A percentile compares a stretch with the other conserved stretches of the same genome.
phyloP scores from a whole-genome alignment of 2,797 vertebrate genomes.

The Neoniphon sammara region DNA sequence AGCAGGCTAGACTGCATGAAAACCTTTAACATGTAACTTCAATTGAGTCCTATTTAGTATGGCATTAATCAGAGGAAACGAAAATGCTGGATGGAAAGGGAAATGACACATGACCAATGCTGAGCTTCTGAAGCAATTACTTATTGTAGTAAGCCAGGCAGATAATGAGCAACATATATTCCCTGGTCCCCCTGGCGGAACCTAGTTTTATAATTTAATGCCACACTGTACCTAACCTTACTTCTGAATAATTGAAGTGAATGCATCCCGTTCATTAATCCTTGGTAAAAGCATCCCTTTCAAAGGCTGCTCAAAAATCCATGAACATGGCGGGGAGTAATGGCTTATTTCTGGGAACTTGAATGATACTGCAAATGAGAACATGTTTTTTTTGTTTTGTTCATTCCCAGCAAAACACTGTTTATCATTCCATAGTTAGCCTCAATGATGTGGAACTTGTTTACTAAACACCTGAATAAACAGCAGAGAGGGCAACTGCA shows the following conservation, averaged over 20 bases:
- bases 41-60: slow-evolving; percentile 34
- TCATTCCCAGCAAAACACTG: slow-evolving; percentile 57
- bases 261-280: slow-evolving; percentile 68
- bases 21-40: slow-evolving; percentile 48
- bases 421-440: slow-evolving; percentile 63
- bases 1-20: slow-evolving; percentile 45
- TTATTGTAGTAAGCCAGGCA: slow-evolving; percentile 60
- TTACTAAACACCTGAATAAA: slow-evolving; percentile 72
- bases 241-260: slow-evolving; percentile 70
- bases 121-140: slow-evolving; percentile 63
- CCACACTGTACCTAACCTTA: slow-evolving; percentile 67
- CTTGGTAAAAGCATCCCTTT: slow-evolving; percentile 58
- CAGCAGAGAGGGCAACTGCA: slow-evolving; percentile 42
- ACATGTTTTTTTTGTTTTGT: slow-evolving; percentile 54
- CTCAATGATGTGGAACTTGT: slow-evolving; percentile 53
- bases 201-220: slow-evolving; percentile 69
- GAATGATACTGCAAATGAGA: slow-evolving; percentile 46
- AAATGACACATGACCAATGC: slow-evolving; percentile 68
- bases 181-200: slow-evolving; percentile 44
- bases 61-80: slow-evolving; percentile 60
- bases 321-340: slow-evolving; percentile 42
- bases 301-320: slow-evolving; percentile 54
- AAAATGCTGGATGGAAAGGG: slow-evolving; percentile 38
- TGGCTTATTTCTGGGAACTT: slow-evolving; percentile 51
- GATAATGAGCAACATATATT: slow-evolving; percentile 69